Conservation (phyloP, 2,888 invertebrate species). For the Autographa gamma region DNA sequence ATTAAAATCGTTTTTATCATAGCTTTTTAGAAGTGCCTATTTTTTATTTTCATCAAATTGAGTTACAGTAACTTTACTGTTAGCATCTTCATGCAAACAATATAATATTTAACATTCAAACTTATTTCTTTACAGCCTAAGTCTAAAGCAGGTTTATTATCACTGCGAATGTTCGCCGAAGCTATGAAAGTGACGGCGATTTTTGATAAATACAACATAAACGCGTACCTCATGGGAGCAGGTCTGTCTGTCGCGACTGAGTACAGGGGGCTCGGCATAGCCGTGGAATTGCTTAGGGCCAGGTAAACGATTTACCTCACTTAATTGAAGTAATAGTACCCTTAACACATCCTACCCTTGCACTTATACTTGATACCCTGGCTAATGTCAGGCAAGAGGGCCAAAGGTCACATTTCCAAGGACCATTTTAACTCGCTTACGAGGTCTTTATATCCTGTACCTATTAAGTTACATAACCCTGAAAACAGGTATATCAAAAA, state of each 20-base stretch:
- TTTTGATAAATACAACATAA: conserved; percentile 84
- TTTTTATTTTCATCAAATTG: not conserved
- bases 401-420: conserved; percentile 37
- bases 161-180: conserved; percentile 83
- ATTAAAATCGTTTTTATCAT: conserved; percentile 14
- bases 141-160: conserved; percentile 82
- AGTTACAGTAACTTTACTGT: conserved; percentile 23
- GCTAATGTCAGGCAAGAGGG: conserved; percentile 27
- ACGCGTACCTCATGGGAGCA: conserved; percentile 83
- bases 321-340: conserved; percentile 40
- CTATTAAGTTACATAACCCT: not conserved
- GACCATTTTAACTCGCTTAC: conserved; percentile 32
- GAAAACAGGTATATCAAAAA: not conserved
- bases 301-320: conserved; percentile 70
- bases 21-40: too few relatives aligned
- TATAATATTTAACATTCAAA: conserved; percentile 38
- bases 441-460: conserved; percentile 15
- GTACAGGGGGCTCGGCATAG: conserved; percentile 81
- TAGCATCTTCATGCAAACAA: conserved; percentile 31
- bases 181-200: conserved; percentile 85
- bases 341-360: conserved; percentile 25
- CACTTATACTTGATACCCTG: conserved; percentile 33
- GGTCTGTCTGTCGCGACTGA: conserved; percentile 83
- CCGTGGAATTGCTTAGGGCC: conserved; percentile 79
- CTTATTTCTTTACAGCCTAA: conserved; percentile 76